Evolutionary conservation across 2,888 invertebrate species (phyloP).

Genomic region (Erannis defoliaria): DNA sequence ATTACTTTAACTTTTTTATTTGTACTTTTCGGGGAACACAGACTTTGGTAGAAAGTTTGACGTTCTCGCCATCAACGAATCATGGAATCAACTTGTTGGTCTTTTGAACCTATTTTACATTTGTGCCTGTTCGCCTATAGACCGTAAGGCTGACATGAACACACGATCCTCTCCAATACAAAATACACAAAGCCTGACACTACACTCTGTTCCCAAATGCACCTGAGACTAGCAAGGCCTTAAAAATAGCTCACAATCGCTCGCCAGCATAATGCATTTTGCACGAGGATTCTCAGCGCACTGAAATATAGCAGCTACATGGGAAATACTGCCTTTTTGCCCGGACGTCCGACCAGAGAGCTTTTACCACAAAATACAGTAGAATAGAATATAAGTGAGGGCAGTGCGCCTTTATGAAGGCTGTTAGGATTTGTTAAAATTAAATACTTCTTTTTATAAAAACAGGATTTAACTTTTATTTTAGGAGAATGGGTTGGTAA

Average conservation of each 20-base stretch:
- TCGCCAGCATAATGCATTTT: constrained; percentile 32
- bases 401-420: constrained; percentile 30
- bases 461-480: neutral
- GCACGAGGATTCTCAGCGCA: constrained; percentile 17
- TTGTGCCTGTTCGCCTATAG: no score
- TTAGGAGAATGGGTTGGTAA: neutral
- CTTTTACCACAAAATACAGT: constrained; percentile 33
- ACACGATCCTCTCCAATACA: neutral
- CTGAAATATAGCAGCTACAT: constrained; percentile 36
- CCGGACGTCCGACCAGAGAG: constrained; percentile 28
- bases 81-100: no score
- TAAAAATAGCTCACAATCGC: constrained; percentile 28
- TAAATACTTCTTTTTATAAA: constrained; percentile 10
- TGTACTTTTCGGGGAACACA: no score
- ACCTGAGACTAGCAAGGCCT: constrained; percentile 6
- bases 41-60: no score
- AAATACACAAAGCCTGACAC: constrained; percentile 1
- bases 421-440: constrained; percentile 9
- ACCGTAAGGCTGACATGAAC: neutral
- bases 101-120: no score
- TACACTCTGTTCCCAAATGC: constrained; percentile 7
- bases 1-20: no score
- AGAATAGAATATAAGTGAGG: constrained; percentile 26
- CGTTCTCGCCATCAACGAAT: no score
- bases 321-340: constrained; percentile 29